Conservation (phyloP, 2,888 invertebrate genomes). For the Choreutis nemorana region DNA sequence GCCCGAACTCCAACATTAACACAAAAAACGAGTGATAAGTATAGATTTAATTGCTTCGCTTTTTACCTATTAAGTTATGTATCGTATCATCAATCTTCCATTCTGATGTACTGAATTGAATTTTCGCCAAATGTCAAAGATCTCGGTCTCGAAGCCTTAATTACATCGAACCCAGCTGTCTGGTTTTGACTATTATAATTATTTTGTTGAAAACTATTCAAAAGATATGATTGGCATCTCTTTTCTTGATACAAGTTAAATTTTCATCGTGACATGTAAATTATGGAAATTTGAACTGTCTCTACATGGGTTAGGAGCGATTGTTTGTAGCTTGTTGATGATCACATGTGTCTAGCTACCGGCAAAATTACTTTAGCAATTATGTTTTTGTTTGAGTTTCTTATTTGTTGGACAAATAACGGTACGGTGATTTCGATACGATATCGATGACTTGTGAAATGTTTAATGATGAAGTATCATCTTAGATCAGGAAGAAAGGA, state of each 20-base stretch:
- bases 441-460: slow-evolving; percentile 19
- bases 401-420: slow-evolving; percentile 33
- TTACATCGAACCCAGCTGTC: slow-evolving; percentile 8
- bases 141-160: slow-evolving; percentile 15
- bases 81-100: no score
- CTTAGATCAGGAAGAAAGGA: slow-evolving; percentile 4
- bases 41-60: no score
- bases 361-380: slow-evolving; percentile 42
- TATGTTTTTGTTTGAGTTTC: slow-evolving; percentile 26
- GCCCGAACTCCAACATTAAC: no score
- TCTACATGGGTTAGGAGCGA: no score
- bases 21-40: no score
- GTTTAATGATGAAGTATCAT: slow-evolving; percentile 9
- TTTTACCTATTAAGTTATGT: no score
- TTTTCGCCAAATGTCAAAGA: slow-evolving; percentile 25
- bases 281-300: no score
- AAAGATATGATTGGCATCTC: slow-evolving; percentile 42
- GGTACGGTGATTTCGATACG: slow-evolving; percentile 19
- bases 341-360: no score
- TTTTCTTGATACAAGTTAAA: no score
- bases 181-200: slow-evolving; percentile 33
- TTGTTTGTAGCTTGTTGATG: no score
- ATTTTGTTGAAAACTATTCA: slow-evolving; percentile 53
- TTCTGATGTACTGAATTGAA: slow-evolving; percentile 22
- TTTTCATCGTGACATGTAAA: no score